Evolutionary conservation across 2,113 vertebrate species (phyloP).

Genomic region (Aleadryas rufinucha): DNA sequence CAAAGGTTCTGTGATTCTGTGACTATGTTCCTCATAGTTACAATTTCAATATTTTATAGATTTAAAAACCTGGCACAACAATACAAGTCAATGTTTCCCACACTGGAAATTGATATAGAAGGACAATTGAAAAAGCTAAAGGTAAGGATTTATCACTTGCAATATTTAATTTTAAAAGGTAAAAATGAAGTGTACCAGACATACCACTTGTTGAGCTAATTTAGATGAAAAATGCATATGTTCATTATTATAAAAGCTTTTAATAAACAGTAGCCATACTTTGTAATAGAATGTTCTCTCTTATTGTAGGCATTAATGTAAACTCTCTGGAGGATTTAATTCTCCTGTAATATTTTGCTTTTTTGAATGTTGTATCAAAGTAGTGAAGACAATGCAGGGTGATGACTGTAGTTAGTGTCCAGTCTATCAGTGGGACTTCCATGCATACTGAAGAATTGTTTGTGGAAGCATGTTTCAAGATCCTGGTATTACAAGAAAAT

Average conservation of each 20-base stretch:
- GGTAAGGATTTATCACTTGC: conserved; percentile 62
- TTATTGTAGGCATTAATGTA: neutral
- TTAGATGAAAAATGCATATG: neutral
- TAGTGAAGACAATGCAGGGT: neutral
- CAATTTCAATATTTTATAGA: conserved; percentile 63
- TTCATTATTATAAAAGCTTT: neutral
- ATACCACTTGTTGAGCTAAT: neutral
- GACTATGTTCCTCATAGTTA: neutral
- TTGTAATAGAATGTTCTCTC: neutral
- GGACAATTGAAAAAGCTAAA: conserved; percentile 91
- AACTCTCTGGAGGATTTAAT: neutral
- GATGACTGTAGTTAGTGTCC: neutral
- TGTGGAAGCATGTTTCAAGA: neutral
- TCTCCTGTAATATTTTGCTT: neutral
- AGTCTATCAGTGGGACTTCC: neutral
- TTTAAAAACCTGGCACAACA: conserved; percentile 92
- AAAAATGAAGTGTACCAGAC: neutral
- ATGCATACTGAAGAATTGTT: neutral
- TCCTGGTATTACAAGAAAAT: neutral
- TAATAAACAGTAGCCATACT: neutral
- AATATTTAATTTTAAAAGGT: neutral
- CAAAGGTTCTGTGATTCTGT: neutral
- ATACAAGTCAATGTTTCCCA: conserved; percentile 93
- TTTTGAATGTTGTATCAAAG: neutral
- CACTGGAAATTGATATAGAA: conserved; percentile 85